Conservation (phyloP, 1,140 invertebrate species). For the Whitmania pigra region DNA sequence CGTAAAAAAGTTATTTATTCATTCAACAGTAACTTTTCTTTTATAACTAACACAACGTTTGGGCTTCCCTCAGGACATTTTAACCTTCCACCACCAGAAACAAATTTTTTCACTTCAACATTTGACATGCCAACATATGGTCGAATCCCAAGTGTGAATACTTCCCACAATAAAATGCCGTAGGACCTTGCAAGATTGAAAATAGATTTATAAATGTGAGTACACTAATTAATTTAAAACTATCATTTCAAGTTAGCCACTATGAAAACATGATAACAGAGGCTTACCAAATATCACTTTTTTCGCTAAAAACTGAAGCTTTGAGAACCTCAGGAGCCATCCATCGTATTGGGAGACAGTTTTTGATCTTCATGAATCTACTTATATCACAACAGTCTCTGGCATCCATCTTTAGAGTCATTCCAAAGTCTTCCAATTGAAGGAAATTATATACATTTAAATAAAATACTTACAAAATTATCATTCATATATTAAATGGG, state of each 20-base stretch:
- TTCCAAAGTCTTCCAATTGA: not conserved
- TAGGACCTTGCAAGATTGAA: constrained; percentile 52
- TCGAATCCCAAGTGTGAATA: constrained; percentile 86
- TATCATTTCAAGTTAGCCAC: no score
- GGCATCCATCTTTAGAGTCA: constrained; percentile 1
- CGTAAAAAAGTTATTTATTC: no score
- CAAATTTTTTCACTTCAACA: constrained; percentile 44
- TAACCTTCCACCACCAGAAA: not conserved
- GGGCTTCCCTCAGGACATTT: not conserved
- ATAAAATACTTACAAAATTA: not conserved
- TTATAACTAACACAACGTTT: not conserved
- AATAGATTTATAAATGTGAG: no score
- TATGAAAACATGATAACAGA: no score
- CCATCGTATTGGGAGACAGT: constrained; percentile 89
- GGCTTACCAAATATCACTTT: constrained; percentile 67
- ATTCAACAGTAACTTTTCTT: no score
- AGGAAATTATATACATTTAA: not conserved
- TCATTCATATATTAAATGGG: no score
- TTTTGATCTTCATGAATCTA: constrained; percentile 35
- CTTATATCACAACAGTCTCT: not conserved
- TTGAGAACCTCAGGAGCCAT: constrained; percentile 96
- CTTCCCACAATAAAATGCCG: constrained; percentile 93
- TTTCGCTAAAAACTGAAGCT: constrained; percentile 79
- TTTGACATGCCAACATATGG: constrained; percentile 72
- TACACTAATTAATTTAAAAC: no score